These are phyloP conservation scores for Oscheius myriophilus DNA, from an alignment of 2,888 invertebrate species.

Conservation along the genomic window DNA sequence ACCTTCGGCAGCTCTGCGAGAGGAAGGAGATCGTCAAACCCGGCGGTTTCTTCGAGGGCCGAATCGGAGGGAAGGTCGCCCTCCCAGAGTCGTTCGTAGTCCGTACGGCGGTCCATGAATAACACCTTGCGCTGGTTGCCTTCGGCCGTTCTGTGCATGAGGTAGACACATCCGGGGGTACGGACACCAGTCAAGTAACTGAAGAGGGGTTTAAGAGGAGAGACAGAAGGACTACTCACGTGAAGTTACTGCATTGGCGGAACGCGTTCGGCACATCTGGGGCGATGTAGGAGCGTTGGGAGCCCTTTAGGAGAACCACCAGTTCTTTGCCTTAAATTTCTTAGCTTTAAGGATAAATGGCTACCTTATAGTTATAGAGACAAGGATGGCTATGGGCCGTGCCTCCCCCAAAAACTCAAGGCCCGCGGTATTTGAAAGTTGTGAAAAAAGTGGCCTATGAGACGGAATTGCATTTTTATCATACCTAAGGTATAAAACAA, in stretches of 20 bases:
- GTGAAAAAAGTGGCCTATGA: too few species aligned
- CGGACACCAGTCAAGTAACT: slow-evolving; percentile 60
- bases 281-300: slow-evolving; percentile 46
- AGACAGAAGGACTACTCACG: slow-evolving; percentile 26
- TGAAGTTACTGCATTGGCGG: slow-evolving; percentile 62
- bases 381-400: too few species aligned
- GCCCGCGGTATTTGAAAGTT: too few species aligned
- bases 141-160: slow-evolving; percentile 33
- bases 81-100: slow-evolving; percentile 61
- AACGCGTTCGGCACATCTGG: slow-evolving; percentile 64
- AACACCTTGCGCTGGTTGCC: slow-evolving; percentile 35
- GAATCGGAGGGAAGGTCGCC: slow-evolving; percentile 36
- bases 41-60: slow-evolving; percentile 47
- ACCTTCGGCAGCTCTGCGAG: slow-evolving; percentile 42
- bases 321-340: slow-evolving; percentile 19
- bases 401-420: too few species aligned
- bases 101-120: slow-evolving; percentile 51
- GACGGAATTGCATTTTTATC: too few species aligned
- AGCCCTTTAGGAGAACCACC: slow-evolving; percentile 47
- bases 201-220: slow-evolving; percentile 6
- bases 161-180: slow-evolving; percentile 49
- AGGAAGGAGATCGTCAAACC: slow-evolving; percentile 57
- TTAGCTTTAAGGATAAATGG: too few species aligned
- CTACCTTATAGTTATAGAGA: too few species aligned
- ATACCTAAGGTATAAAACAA: background rate